phyloP scores from a whole-genome alignment of 2,888 invertebrate species.

The Acrocera orbiculus region DNA sequence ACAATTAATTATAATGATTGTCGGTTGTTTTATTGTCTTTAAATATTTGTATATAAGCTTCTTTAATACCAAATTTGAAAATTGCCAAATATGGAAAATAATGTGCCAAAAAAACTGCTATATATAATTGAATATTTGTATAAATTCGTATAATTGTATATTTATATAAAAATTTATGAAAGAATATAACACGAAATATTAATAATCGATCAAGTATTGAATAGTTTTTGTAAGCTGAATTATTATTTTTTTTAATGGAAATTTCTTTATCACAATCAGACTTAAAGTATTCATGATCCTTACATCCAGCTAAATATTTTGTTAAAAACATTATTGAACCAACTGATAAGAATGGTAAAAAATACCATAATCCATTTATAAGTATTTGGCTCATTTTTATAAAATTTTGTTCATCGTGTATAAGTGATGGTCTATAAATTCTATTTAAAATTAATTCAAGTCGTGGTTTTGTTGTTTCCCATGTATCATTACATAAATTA shows the following conservation, averaged over 20 bases:
- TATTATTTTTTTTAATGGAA: background rate
- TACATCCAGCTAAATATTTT: conserved; percentile 32
- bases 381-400: conserved; percentile 40
- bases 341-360: conserved; percentile 40
- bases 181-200: background rate
- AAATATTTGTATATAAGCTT: conserved; percentile 38
- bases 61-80: conserved; percentile 37
- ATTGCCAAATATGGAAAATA: conserved; percentile 47
- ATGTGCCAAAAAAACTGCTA: conserved; percentile 39
- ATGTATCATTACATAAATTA: conserved; percentile 42
- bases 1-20: too few relatives aligned
- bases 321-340: conserved; percentile 35
- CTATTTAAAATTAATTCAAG: conserved; percentile 34
- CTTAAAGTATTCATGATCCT: conserved; percentile 31
- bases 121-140: conserved; percentile 37
- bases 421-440: conserved; percentile 39
- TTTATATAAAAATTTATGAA: conserved; percentile 21
- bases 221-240: background rate
- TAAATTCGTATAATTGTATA: conserved; percentile 34
- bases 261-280: conserved; percentile 8
- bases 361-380: conserved; percentile 43
- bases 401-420: conserved; percentile 39
- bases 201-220: conserved; percentile 3
- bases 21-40: conserved; percentile 3
- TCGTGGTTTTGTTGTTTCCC: conserved; percentile 36